Evolutionary conservation across 2,888 invertebrate species (phyloP).

Genomic region (Chalcis sispes): DNA sequence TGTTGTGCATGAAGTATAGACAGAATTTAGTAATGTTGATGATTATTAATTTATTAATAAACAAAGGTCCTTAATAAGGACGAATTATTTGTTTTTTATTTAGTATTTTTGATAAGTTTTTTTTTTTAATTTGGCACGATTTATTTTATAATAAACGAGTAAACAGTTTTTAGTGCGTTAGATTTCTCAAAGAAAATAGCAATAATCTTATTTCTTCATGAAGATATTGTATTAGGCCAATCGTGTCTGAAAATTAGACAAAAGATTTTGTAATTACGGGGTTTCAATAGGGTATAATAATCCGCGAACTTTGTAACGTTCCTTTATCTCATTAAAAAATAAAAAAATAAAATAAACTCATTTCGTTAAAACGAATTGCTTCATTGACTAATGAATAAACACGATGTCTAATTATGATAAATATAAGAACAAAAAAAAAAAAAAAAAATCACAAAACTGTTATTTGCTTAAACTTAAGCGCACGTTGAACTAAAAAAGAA

Average conservation of each 20-base stretch:
- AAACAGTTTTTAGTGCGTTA: neutral
- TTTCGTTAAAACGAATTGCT: conserved; percentile 8
- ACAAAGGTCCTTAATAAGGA: too few relatives aligned
- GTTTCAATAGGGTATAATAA: neutral
- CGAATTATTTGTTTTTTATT: too few relatives aligned
- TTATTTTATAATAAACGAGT: neutral
- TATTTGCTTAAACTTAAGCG: conserved; percentile 13
- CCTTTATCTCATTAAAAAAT: neutral
- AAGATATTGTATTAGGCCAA: too few relatives aligned
- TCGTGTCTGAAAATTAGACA: neutral
- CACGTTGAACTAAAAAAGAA: too few relatives aligned
- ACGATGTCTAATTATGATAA: conserved; percentile 12
- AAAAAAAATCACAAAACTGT: conserved; percentile 28
- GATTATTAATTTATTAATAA: too few relatives aligned
- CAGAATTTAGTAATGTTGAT: too few relatives aligned
- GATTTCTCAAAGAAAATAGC: conserved; percentile 28
- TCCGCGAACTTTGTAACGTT: neutral
- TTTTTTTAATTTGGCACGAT: conserved; percentile 7
- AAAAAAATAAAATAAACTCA: neutral
- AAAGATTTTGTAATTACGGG: neutral
- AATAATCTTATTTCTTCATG: conserved; percentile 38
- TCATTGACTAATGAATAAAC: neutral
- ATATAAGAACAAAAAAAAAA: neutral
- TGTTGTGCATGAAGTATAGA: too few relatives aligned
- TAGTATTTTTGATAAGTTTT: too few relatives aligned